A percentile compares a stretch with the other conserved stretches of the same genome.
These are phyloP conservation scores for Perognathus longimembris DNA, from an alignment of 2,113 vertebrate species.

Conservation along the genomic window DNA sequence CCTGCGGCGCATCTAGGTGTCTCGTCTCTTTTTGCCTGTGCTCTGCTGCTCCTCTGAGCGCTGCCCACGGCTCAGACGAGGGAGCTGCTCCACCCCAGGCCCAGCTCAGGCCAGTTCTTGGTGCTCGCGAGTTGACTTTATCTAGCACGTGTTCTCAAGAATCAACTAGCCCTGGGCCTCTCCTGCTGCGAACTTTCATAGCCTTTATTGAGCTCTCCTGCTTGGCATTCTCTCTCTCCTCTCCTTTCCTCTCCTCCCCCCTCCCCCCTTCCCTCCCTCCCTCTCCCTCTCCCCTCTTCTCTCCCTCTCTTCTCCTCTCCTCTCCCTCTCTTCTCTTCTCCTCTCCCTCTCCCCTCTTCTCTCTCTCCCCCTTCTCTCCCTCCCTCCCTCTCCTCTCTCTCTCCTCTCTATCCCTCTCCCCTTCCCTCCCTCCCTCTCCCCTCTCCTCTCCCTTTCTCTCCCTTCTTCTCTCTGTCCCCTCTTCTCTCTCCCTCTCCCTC, in stretches of 20 bases:
- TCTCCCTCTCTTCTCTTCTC: not conserved
- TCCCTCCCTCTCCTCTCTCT: not conserved
- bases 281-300: too few species aligned
- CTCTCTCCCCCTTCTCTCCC: too few species aligned
- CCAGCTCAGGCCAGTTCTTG: not conserved
- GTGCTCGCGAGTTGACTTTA: not conserved
- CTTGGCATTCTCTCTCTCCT: not conserved
- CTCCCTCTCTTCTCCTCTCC: too few species aligned
- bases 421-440: not conserved
- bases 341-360: too few species aligned
- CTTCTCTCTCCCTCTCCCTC: too few species aligned
- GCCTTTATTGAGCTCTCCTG: not conserved
- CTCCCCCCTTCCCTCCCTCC: too few species aligned
- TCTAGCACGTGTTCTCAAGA: not conserved
- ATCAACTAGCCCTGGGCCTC: fast-evolving
- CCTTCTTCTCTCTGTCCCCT: too few species aligned
- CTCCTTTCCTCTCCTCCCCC: too few species aligned
- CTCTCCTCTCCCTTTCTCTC: too few species aligned
- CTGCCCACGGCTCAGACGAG: not conserved
- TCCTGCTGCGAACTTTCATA: not conserved
- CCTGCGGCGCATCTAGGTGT: not conserved
- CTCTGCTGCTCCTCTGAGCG: not conserved
- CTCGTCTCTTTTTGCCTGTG: not conserved
- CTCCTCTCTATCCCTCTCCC: too few species aligned
- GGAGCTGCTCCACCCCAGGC: not conserved